Base-by-base conservation (phyloP, 2,888 invertebrate species). In the Helleia helle region DNA sequence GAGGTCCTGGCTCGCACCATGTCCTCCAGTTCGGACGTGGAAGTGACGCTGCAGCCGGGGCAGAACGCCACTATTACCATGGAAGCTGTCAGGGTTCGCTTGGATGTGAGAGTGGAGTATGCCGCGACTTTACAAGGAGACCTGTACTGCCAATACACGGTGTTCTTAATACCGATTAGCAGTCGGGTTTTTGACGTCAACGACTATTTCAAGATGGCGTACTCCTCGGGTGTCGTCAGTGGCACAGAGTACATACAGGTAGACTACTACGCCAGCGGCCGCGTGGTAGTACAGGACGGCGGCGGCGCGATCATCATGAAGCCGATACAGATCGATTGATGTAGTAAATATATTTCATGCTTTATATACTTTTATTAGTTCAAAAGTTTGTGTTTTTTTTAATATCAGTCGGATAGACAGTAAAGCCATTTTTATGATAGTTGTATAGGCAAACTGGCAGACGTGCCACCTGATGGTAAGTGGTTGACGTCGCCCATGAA, bases 31-130 rank as follows among this genome's bases (percentile, higher is more conserved):
- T 47, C 58, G 0, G 28, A 44, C 2, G 29, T 58, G 8, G 44
- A 57, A 29, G 15, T 70, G 0, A 29, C 36, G 2, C 36, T 71
- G 2, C 18, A 54, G 1, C 64, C 70, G 0, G 49, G 51, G 0
- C 62, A 71, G 12, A 42, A 46, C 0, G 58, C 57, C 0, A 36
- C 50, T 0, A 56, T 62, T 0, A 47, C 59, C 13, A 34, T 72
- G 0, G 36, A 46, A 1, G 62, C 62, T 0, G 62, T 57, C 0
- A 52, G 50, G 27, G 57, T 54, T 0, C 43, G 42, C 0, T 52
- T 67, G 38, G 44, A 51, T 3, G 42, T 70, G 2, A 46, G 63
- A 22, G 46, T 71, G 1, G 58, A 61, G 7, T 71, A 59, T 27
- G 53, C 50, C 7, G 58, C 62, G 8, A 58, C 36, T 36, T 34